Conservation (phyloP, 2,797 vertebrate species). For the Sebastes ruberrimus region DNA sequence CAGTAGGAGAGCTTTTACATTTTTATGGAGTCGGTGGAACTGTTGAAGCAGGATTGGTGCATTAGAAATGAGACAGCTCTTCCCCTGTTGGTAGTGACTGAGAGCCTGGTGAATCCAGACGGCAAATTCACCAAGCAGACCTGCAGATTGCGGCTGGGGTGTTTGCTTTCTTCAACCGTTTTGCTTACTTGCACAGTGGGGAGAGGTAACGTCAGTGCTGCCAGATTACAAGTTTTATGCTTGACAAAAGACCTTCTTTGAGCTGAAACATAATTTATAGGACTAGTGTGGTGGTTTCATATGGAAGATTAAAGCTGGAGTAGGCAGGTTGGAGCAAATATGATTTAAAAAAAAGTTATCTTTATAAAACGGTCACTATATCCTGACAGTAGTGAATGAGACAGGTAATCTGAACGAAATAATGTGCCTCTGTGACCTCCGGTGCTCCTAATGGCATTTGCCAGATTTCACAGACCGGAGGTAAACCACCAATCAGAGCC, state of each 20-base stretch:
- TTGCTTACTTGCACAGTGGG: background rate
- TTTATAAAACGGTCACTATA: too few species aligned
- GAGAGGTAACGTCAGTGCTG: background rate
- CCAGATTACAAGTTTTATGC: constrained; percentile 1
- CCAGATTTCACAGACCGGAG: too few species aligned
- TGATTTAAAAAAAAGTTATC: too few species aligned
- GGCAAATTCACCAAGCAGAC: background rate
- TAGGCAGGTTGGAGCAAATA: too few species aligned
- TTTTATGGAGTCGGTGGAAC: constrained; percentile 29
- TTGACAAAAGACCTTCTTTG: background rate
- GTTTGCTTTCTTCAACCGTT: background rate
- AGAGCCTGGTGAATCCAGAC: constrained; percentile 1
- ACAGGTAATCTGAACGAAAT: too few species aligned
- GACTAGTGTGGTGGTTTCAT: background rate
- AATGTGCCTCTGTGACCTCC: too few species aligned
- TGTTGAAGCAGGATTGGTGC: constrained; percentile 18
- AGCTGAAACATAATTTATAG: background rate
- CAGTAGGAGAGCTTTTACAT: constrained; percentile 23
- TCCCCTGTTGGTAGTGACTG: background rate
- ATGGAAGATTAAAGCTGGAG: background rate
- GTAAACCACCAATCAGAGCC: too few species aligned
- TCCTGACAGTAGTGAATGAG: too few species aligned
- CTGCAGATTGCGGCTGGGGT: background rate
- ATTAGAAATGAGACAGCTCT: constrained; percentile 18
- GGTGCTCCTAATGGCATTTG: too few species aligned